These are phyloP conservation scores for Psix sp. DNA, from an alignment of 1,140 invertebrate species.

Conservation along the genomic window DNA sequence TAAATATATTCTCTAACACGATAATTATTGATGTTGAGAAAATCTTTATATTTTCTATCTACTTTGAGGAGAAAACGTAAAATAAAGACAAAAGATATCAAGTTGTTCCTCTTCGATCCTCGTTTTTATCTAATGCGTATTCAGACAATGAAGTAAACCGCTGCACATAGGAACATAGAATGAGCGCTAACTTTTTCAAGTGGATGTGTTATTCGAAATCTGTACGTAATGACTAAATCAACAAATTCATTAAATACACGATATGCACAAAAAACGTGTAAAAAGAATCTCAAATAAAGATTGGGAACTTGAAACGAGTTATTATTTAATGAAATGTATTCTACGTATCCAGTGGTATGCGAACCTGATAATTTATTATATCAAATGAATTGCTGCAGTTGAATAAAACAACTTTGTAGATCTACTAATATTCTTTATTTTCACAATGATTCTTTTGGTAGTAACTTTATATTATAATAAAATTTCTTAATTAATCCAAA, in stretches of 20 bases:
- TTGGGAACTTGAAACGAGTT: conserved; percentile 9
- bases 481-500: not conserved
- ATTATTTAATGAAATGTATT: not conserved
- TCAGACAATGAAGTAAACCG: conserved; percentile 22
- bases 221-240: conserved; percentile 34
- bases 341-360: not conserved
- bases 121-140: conserved; percentile 45
- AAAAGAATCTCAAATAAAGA: conserved; percentile 42
- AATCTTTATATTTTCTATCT: conserved; percentile 56
- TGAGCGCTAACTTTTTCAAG: conserved; percentile 48
- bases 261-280: conserved; percentile 34
- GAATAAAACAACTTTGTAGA: too few relatives aligned
- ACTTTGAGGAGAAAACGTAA: conserved; percentile 33
- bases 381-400: too few relatives aligned
- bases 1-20: conserved; percentile 40
- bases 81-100: not conserved
- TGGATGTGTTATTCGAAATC: conserved; percentile 45
- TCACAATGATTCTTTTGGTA: too few relatives aligned
- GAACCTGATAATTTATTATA: not conserved
- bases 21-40: conserved; percentile 51
- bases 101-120: conserved; percentile 39
- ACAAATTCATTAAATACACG: conserved; percentile 3
- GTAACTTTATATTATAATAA: too few relatives aligned
- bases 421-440: too few relatives aligned
- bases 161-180: conserved; percentile 40